Conservation (phyloP, 2,797 vertebrate genomes). For the Lepus townsendii region DNA sequence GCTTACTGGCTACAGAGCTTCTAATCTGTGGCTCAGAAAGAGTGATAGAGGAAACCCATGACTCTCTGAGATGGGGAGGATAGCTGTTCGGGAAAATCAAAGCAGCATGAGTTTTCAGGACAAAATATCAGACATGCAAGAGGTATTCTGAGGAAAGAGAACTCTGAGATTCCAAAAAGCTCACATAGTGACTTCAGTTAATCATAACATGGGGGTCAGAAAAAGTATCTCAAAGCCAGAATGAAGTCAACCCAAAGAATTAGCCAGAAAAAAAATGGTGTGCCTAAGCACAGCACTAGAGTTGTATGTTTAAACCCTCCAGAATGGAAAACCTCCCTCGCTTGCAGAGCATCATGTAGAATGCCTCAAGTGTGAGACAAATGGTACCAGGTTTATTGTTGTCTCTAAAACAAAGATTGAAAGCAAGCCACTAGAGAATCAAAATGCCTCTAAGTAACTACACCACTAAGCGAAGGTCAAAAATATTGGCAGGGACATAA, state of each 20-base stretch:
- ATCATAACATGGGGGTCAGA: neutral
- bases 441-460: neutral
- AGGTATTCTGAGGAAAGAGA: neutral
- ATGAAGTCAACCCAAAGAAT: neutral
- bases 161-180: neutral
- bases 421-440: neutral
- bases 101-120: neutral
- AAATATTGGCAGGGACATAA: neutral
- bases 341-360: neutral
- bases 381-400: neutral
- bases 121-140: neutral
- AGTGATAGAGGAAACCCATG: accelerated
- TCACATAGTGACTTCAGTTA: neutral
- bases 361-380: neutral
- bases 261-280: neutral
- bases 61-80: no score
- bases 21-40: neutral
- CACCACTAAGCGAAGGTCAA: neutral
- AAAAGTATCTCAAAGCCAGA: neutral
- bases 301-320: neutral
- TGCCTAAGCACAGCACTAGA: neutral
- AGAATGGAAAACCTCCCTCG: neutral
- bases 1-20: neutral
- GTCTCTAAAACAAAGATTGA: neutral
- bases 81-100: neutral